phyloP scores from a whole-genome alignment of 2,888 invertebrate genomes.

The Spisula subtruncata region DNA sequence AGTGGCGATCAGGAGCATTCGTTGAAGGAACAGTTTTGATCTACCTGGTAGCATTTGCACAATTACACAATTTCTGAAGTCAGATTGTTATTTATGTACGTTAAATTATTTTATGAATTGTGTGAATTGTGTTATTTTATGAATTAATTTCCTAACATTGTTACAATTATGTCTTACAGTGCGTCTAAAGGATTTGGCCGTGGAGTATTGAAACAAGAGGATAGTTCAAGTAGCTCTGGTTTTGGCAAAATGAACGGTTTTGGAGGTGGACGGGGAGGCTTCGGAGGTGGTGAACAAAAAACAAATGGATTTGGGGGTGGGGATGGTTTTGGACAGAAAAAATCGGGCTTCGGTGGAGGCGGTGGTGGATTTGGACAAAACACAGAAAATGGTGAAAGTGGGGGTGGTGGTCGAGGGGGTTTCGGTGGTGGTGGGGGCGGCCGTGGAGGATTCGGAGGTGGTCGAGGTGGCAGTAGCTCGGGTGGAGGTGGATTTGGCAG shows the following conservation, averaged over 20 bases:
- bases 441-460: neutral
- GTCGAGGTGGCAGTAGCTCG: neutral
- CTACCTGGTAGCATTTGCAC: too few species aligned
- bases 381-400: constrained; percentile 25
- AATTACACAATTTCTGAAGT: too few species aligned
- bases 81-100: too few species aligned
- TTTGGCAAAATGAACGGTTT: constrained; percentile 64
- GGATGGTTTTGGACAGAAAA: neutral
- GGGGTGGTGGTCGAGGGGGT: constrained; percentile 38
- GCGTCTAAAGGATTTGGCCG: constrained; percentile 74
- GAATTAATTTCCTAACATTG: neutral
- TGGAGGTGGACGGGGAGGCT: constrained; percentile 50
- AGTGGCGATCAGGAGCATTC: too few species aligned
- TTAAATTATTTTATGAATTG: too few species aligned
- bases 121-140: neutral
- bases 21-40: too few species aligned
- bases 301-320: constrained; percentile 41
- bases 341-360: constrained; percentile 25
- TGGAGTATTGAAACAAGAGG: constrained; percentile 72
- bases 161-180: neutral
- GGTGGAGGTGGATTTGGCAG: constrained; percentile 20
- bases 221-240: constrained; percentile 56
- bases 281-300: constrained; percentile 29
- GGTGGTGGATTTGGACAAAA: constrained; percentile 47
- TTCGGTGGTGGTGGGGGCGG: constrained; percentile 29